Percentiles rank a stretch among this genome's conserved stretches.
Conservation (phyloP, 2,888 invertebrate species). For the Chrysotoxum bicinctum region DNA sequence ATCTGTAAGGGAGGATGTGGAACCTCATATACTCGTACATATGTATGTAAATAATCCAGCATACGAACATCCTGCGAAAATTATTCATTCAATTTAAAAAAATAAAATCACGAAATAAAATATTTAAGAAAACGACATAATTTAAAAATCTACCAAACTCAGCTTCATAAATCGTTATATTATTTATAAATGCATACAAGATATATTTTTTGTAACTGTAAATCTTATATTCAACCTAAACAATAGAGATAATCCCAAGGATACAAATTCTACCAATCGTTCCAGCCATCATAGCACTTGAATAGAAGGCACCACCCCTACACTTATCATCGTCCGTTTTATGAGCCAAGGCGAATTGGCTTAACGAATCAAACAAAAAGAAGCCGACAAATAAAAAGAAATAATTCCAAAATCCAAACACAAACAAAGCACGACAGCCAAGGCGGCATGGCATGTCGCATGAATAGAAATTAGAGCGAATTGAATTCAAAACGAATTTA, state of each 20-base stretch:
- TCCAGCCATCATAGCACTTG: slow-evolving; percentile 15
- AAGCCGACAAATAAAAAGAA: slow-evolving; percentile 19
- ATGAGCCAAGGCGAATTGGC: slow-evolving; percentile 59
- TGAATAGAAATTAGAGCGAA: slow-evolving; percentile 72
- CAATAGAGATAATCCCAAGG: slow-evolving; percentile 64
- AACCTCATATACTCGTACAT: too few relatives aligned
- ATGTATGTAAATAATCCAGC: too few relatives aligned
- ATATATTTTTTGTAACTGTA: slow-evolving; percentile 27
- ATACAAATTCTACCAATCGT: slow-evolving; percentile 60
- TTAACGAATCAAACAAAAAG: slow-evolving; percentile 26
- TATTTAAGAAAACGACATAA: background rate
- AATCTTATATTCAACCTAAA: slow-evolving; percentile 67
- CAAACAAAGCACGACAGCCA: slow-evolving; percentile 47
- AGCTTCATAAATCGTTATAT: too few relatives aligned
- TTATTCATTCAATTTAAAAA: too few relatives aligned
- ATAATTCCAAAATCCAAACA: slow-evolving; percentile 63
- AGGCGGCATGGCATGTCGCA: slow-evolving; percentile 58
- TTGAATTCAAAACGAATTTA: slow-evolving; percentile 72
- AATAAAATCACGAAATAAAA: too few relatives aligned
- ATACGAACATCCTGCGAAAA: too few relatives aligned
- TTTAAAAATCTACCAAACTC: background rate
- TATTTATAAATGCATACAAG: background rate
- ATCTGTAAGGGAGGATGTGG: too few relatives aligned
- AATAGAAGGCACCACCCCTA: background rate
- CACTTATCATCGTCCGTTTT: slow-evolving; percentile 20